Conservation (phyloP, 2,797 vertebrate genomes). For the Myripristis jacobus region DNA sequence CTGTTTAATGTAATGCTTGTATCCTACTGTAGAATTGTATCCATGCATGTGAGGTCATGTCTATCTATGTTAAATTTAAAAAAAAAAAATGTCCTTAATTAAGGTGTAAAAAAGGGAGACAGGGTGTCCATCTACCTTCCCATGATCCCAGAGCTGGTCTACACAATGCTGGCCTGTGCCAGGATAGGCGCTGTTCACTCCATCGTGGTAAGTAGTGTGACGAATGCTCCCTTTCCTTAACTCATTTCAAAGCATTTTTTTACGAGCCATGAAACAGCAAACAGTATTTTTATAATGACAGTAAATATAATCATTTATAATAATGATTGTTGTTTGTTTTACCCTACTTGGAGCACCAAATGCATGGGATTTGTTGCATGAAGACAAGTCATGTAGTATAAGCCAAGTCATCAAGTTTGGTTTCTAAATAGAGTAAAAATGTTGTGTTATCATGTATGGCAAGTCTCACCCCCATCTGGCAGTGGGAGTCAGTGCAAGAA, state of each 20-base stretch:
- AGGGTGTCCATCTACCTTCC: slow-evolving; percentile 86
- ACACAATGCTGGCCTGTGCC: slow-evolving; percentile 85
- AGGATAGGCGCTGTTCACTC: slow-evolving; percentile 86
- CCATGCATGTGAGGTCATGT: too few species aligned
- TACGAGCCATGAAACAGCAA: neutral
- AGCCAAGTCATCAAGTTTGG: neutral
- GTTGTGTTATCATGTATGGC: neutral
- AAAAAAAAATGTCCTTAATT: slow-evolving; percentile 26
- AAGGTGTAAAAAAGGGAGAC: slow-evolving; percentile 86
- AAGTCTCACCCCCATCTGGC: neutral
- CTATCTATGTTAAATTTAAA: too few species aligned
- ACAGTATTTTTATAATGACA: neutral
- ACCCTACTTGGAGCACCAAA: neutral
- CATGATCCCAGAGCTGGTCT: slow-evolving; percentile 87
- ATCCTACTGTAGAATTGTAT: too few species aligned
- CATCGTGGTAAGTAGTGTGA: slow-evolving; percentile 79
- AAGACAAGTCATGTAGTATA: neutral
- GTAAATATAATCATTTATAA: too few species aligned
- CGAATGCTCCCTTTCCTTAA: neutral
- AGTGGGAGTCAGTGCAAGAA: neutral
- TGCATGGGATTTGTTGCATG: neutral
- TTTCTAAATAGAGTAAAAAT: too few species aligned
- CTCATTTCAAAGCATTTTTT: neutral
- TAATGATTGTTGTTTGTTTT: neutral
- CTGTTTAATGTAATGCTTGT: too few species aligned